Base-by-base conservation (phyloP, 2,797 vertebrate genomes). In the Anisognathus igniventris region DNA sequence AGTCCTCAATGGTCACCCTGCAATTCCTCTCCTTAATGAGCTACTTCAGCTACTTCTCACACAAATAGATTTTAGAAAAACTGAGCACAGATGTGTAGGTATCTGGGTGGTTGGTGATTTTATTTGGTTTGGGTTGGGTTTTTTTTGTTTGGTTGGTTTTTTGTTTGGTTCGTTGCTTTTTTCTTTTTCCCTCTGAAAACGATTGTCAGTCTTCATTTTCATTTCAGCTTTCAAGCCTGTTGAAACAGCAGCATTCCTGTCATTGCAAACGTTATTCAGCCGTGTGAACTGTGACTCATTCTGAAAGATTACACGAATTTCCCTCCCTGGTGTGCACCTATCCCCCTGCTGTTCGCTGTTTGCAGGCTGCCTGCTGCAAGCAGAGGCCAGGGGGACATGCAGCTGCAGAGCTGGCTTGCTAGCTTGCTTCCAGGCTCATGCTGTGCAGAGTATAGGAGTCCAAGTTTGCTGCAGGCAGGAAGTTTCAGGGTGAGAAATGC, bases 151-250 rank as follows among this genome's bases (percentile, higher is more conserved):
- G 9, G 5, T 58, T 31, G 4, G 0, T 66, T 58, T n/a, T 65
- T 44, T 37, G 6, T 5, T 42, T 60, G 9, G 1, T 56, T 33
- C 17, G 1, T 6, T 54, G n/a, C n/a, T 42, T 14, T 13, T 9
- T 18, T 40, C 4, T 4, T 27, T 57, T 42, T 20, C 2, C 1
- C 2, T 27, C 45, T 39, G 61, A 88, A 94, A 91, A 88, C 7
- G n/a, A 65, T 92, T 95, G 96, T 95, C 94, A 90, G 84, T 88
- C 83, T 92, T 93, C 77, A 87, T 97, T 96, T 91, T 87, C 64
- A 61, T 90, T 86, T 93, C 66, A 72, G 75, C 75, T 92, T 89
- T 91, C 86, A 65, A 93, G 96, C 73, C 57, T 74, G 86, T 90
- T 92, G 92, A 61, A 90, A 94, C 12, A 22, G 72, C 82, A 61